Base-by-base conservation (phyloP, 2,113 vertebrate species). In the Larimichthys crocea region DNA sequence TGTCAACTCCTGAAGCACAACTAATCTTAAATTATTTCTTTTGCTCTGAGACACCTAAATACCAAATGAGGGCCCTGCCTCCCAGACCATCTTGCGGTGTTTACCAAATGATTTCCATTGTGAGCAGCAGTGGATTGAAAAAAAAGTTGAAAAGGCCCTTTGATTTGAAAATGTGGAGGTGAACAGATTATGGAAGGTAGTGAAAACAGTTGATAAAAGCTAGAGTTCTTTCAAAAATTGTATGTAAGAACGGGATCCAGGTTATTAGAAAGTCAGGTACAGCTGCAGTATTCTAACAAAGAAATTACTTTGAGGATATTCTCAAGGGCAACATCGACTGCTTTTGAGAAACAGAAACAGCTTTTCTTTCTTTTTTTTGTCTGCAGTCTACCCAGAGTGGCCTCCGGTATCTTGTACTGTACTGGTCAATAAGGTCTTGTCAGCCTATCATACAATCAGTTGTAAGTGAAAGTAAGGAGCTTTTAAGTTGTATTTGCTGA, bases 21-120 rank as follows among this genome's bases (percentile, higher is more conserved):
- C 78, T 87, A 88, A 90, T 89, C 85, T 77, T 73, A 79, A 88
- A 81, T 83, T 2, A 71, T 72, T 89, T 89, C 9, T 59, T 66
- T 61, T 71, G 50, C 65, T 72, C 63, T 40, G 46, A 63, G 46
- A 63, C 22, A n/a, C 22, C 57, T 29, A 24, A 73, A 76, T 24
- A 5, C 40, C 1, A 48, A 72, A 10, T 61, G 7, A 4, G 17
- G 5, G 9, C 31, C n/a, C 17, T 31, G 57, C 4, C 5, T 56
- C 26, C 46, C 50, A 53, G 14, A 42, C 20, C 70, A 16, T 73
- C 16, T 74, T 53, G 19, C 60, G n/a, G 59, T 83, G 53, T 79
- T 78, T 46, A 56, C 76, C 48, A 67, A 50, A 73, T 74, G 11
- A 49, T 76, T 64, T 77, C 22, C 20, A 69, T 44, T n/a, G 49